Base-by-base conservation (phyloP, 2,888 invertebrate genomes). In the Ophonus ardosiacus region DNA sequence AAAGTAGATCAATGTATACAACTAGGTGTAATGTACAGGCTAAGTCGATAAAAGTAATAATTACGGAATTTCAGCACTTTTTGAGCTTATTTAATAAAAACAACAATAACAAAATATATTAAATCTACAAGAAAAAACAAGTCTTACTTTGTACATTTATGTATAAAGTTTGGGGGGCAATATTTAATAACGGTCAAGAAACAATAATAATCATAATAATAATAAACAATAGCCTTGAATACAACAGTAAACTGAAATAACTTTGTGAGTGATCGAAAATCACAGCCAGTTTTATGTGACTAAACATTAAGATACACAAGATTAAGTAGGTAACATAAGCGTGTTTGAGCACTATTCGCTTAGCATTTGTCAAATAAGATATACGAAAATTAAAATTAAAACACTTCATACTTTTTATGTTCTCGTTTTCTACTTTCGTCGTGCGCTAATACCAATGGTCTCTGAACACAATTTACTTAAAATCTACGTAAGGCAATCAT, bases 381-480 rank as follows among this genome's bases (percentile, higher is more conserved):
- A 68, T 38, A 31, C 38, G 68, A 68, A 63, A 24, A 63, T 24
- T 13, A 68, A 63, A 24, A 63, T 24, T 13, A 7, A 71, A 40
- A 18, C 40, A 71, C 43, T 31, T 31, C 31, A 24, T 24, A 1
- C n/a, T 24, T n/a, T 18, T 18, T 68, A 68, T 13, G 51, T 51
- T 51, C 51, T 74, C 43, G 51, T 74, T 43, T 8, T 76, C 38
- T 40, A 76, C 56, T 57, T 18, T 76, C 51, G 21, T 31, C 78
- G 78, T 78, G 24, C 78, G 31, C 21, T 74, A 74, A 74, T 59
- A 83, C 74, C 83, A 74, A 51, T 74, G 43, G 71, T 74, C 43
- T 74, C 59, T 84, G 84, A 84, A 84, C 84, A 84, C 84, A 84
- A 84, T 84, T 84, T 65, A 78, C 84, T 84, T 84, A 84, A 43